Evolutionary conservation across 2,797 vertebrate species (phyloP).

Genomic region (Micropoecilia bifurca): DNA sequence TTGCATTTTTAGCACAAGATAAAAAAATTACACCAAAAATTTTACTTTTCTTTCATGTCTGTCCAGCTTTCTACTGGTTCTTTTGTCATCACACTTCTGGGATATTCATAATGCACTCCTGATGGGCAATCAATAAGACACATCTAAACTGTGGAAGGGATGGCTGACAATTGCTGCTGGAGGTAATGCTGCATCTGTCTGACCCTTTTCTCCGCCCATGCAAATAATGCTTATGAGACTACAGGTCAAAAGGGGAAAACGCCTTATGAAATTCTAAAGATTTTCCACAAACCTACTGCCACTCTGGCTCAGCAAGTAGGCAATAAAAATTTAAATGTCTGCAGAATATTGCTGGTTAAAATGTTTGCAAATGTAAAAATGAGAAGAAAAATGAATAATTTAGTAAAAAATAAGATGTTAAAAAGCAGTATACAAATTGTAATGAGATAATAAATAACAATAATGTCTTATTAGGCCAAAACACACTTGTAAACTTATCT

Average conservation of each 20-base stretch:
- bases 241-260: background rate
- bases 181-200: background rate
- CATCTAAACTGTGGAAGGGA: background rate
- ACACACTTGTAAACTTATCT: slow-evolving; percentile 5
- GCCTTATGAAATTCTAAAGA: background rate
- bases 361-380: background rate
- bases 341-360: background rate
- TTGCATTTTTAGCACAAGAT: background rate
- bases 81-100: background rate
- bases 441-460: background rate
- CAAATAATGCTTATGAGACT: background rate
- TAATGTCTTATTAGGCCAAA: background rate
- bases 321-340: background rate
- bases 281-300: background rate
- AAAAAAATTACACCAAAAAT: background rate
- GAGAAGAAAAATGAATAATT: background rate
- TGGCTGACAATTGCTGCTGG: background rate
- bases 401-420: background rate
- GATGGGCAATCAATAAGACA: background rate
- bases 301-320: background rate
- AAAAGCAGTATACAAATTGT: background rate
- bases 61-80: background rate
- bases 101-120: background rate
- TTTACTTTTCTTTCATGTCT: background rate
- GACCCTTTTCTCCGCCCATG: background rate